Evolutionary conservation across 2,888 invertebrate species (phyloP), one percentile per base, ranked within the genome.

Genomic region (Apotomis capreana): DNA sequence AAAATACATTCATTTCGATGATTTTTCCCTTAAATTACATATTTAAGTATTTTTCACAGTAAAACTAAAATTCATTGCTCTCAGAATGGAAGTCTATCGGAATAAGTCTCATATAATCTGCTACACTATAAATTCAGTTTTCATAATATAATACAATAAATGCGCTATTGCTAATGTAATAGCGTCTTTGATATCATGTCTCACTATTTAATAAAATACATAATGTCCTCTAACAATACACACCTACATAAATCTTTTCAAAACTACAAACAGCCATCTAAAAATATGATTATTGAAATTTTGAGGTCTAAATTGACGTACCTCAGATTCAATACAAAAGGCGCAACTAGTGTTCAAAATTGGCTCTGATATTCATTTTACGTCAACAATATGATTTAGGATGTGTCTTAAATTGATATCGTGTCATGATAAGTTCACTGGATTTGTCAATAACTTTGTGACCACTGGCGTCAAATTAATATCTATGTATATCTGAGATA

Each of bases 181-280:
- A 88, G 89, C 87, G 85, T 72, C 84, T 82, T 85, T 75, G 77
- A 81, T 83, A 85, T 73, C 58, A 59, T 64, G 49, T 64, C 69
- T 73, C 68, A 72, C 68, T 72, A 68, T 68, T 69, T 54, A 64
- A 70, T 75, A 68, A 73, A 68, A 67, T 77, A 80, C 78, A 79
- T 78, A 77, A 79, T 74, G 78, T 78, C 75, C 72, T 84, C 83
- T 86, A 84, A 82, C 78, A 82, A 79, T 84, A 84, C 82, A 83
- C 78, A 82, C 40, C 55, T 64, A 67, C 46, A 74, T 67, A 78
- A 85, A 87, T 81, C 79, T 76, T 86, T 82, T 82, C 81, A 76
- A 88, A 83, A 85, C 83, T 86, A 87, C 84, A 85, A 86, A 89
- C 86, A 88, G 84, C 83, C 84, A 75, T 91, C 90, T 89, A 91